phyloP scores from a whole-genome alignment of 2,888 invertebrate genomes.

The Dichetophora obliterata region DNA sequence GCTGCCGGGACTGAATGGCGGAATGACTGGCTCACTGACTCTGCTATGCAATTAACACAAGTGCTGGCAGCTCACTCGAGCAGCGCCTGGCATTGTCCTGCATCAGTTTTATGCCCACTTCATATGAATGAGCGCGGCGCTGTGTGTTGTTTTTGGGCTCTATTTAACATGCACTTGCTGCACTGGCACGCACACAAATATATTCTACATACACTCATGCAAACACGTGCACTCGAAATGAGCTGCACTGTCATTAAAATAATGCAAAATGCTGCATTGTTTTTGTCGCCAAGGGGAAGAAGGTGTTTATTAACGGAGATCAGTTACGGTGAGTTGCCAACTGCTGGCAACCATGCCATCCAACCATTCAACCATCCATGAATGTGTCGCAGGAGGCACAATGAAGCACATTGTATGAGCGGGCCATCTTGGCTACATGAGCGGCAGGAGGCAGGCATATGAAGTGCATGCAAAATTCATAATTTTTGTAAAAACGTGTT shows the following conservation, averaged over 20 bases:
- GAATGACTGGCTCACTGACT: slow-evolving; percentile 43
- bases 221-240: slow-evolving; percentile 19
- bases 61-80: slow-evolving; percentile 52
- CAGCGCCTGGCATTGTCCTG: slow-evolving; percentile 31
- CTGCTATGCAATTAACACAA: slow-evolving; percentile 66
- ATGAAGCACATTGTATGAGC: neutral
- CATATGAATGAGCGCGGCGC: slow-evolving; percentile 34
- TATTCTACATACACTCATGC: slow-evolving; percentile 45
- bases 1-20: neutral
- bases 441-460: neutral
- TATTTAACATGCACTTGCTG: slow-evolving; percentile 34
- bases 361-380: neutral
- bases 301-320: slow-evolving; percentile 38
- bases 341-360: slow-evolving; percentile 16
- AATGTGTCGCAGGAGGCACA: neutral
- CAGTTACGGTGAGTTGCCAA: slow-evolving; percentile 26
- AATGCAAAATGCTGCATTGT: slow-evolving; percentile 29
- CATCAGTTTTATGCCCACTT: slow-evolving; percentile 13
- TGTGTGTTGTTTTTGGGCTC: slow-evolving; percentile 26
- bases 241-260: slow-evolving; percentile 39
- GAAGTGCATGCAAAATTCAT: slow-evolving; percentile 30
- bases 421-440: slow-evolving; percentile 1
- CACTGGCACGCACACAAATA: slow-evolving; percentile 49
- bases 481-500: slow-evolving; percentile 24
- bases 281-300: neutral